phyloP scores from a whole-genome alignment of 2,113 vertebrate species.

The Campylomormyrus tamandua region DNA sequence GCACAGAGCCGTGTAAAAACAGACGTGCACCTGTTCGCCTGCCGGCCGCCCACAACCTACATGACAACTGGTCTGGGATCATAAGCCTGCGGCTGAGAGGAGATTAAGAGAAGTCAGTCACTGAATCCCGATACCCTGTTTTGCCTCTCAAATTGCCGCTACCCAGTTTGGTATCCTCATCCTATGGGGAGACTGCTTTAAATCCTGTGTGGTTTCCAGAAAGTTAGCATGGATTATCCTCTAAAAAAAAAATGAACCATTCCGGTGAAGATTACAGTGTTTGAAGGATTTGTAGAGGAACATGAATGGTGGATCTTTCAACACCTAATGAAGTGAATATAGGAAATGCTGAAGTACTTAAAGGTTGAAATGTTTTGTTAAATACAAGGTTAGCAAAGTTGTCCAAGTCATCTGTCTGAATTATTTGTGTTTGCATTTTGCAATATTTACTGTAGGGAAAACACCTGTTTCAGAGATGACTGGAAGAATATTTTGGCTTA shows the following conservation, averaged over 20 bases:
- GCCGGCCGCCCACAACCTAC: slow-evolving; percentile 34
- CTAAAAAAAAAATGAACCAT: neutral
- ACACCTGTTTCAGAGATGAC: neutral
- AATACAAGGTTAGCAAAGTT: neutral
- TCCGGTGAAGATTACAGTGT: neutral
- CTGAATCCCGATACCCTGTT: slow-evolving; percentile 11
- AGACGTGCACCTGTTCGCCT: slow-evolving; percentile 48
- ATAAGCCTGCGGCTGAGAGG: slow-evolving; percentile 22
- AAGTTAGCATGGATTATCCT: neutral
- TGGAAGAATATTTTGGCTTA: neutral
- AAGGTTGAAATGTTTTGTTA: neutral
- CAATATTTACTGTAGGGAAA: neutral
- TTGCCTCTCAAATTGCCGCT: slow-evolving; percentile 9
- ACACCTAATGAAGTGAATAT: neutral
- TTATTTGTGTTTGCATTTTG: neutral
- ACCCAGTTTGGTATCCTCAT: slow-evolving; percentile 17
- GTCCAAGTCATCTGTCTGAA: neutral
- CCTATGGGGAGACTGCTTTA: neutral
- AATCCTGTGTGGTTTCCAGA: neutral
- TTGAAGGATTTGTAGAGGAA: neutral
- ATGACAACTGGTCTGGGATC: slow-evolving; percentile 39
- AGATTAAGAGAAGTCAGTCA: slow-evolving; percentile 23
- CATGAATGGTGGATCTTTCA: neutral
- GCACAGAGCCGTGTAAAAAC: slow-evolving; percentile 18
- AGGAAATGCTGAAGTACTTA: neutral